Base-by-base conservation (phyloP, 2,797 vertebrate genomes). In the Phoxinus dragarum region DNA sequence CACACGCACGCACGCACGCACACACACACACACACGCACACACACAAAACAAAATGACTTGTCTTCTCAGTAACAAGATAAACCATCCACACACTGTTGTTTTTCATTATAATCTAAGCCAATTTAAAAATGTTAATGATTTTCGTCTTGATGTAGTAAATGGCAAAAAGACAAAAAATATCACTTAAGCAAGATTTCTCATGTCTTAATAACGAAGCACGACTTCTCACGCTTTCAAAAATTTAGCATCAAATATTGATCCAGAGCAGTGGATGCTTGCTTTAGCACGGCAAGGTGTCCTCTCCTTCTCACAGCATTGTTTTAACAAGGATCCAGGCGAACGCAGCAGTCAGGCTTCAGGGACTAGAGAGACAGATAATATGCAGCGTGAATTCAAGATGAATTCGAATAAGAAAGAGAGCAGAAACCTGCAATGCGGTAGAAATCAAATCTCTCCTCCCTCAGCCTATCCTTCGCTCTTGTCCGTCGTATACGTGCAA, bases 341-440 rank as follows among this genome's bases (percentile, higher is more conserved):
- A 87, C 56, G 66, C 75, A 56, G 82, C 80, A 89, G 59, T 86
- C 87, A 68, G 40, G 73, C 75, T 82, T 84, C 74, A 81, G 84
- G 87, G 85, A 89, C 88, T 82, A 87, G 71, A 90, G 90, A 87
- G 91, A 83, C 75, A n/a, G 66, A 7, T 85, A 86, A 86, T 87
- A 88, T 91, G 92, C 88, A 89, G 74, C 80, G 83, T 90, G 93
- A 93, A 94, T 94, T 90, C 87, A 86, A 93, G 88, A 93, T 88
- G 90, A 92, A 91, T 89, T 85, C 68, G 61, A 86, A 82, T 79
- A 87, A 34, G 88, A 90, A 89, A 90, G 90, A 92, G 88, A 87
- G 59, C 64, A 78, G 73, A 86, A 92, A 91, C 83, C 82, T 90
- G 90, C 90, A 88, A 68, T 16, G 82, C 90, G 90, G 91, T 91